Evolutionary conservation across 2,888 invertebrate species (phyloP), one percentile per base, ranked within the genome.

Genomic region (Geotrupes spiniger): DNA sequence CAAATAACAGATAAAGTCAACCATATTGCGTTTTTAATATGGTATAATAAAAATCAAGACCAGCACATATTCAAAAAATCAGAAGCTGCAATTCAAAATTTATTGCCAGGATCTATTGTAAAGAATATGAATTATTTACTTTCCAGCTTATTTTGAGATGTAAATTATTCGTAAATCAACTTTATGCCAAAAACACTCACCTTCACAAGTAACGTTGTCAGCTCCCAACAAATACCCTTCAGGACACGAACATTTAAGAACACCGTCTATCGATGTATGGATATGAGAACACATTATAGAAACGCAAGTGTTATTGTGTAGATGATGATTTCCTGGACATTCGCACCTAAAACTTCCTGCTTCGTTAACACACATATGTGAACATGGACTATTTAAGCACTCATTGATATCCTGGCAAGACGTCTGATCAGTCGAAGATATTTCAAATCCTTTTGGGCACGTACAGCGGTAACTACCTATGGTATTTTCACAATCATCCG

Each of bases 271-370:
- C 6, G 21, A 33, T 11, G 36, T n/a, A 15, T 16, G 4, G 2
- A 21, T n/a, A 26, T 43, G 42, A 4, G 42, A 43, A 21, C 39
- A 39, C 3, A 3, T 12, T 14, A 14, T 2, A 8, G 15, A 57
- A 0, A 46, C 46, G 43, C 72, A 72, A 36, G 47, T 49, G 8
- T 60, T 56, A 33, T 59, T 54, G 25, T 59, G 48, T 4, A 63
- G 46, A 9, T 57, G 56, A 12, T 61, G 53, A 5, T 54, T 63
- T 47, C 56, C 51, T 2, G 66, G 64, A 43, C 68, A 68, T 68
- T 52, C 65, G 62, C 87, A 87, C 26, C 70, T 66, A 62, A 77
- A 85, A 14, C 79, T 78, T 10, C 85, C 85, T 6, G 73, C 64
- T 0, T 76, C 76, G 62, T 85, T 84, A 31, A 79, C 72, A 63